Evolutionary conservation across 1,140 invertebrate genomes (phyloP).

Genomic region (Mercenaria mercenaria): DNA sequence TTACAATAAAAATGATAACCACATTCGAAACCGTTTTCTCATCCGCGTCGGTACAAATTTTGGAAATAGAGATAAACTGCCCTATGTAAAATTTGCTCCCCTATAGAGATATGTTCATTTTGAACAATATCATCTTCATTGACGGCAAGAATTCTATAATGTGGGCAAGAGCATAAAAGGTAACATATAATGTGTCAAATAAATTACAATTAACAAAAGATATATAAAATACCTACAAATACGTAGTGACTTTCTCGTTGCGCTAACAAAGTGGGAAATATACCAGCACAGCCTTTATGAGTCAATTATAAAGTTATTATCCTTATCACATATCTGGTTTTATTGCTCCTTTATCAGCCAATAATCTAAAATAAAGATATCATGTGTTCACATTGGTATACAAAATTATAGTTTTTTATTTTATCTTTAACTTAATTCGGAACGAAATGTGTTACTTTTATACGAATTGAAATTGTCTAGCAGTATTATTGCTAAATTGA

Average conservation of each 20-base stretch:
- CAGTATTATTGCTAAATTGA: neutral
- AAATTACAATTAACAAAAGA: conserved; percentile 58
- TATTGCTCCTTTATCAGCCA: conserved; percentile 12
- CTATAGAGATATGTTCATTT: neutral
- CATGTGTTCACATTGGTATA: conserved; percentile 35
- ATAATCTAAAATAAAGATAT: conserved; percentile 52
- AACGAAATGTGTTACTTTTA: conserved; percentile 9
- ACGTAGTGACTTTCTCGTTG: neutral
- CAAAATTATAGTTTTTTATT: conserved; percentile 18
- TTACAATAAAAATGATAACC: conserved; percentile 21
- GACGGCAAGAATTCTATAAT: conserved; percentile 21
- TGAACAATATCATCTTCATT: neutral
- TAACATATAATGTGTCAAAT: conserved; percentile 53
- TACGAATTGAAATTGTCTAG: neutral
- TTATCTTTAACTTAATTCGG: neutral
- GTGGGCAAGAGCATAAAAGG: conserved; percentile 48
- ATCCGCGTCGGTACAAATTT: neutral
- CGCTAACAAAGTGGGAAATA: conserved; percentile 6
- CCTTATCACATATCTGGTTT: conserved; percentile 35
- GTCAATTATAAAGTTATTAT: conserved; percentile 52
- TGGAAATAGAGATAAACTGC: neutral
- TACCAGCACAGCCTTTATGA: conserved; percentile 27
- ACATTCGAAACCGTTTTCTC: conserved; percentile 21
- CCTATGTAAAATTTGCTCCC: neutral
- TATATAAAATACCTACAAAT: conserved; percentile 30